These are phyloP conservation scores for Eclectus roratus DNA, from an alignment of 2,113 vertebrate species.

Conservation along the genomic window DNA sequence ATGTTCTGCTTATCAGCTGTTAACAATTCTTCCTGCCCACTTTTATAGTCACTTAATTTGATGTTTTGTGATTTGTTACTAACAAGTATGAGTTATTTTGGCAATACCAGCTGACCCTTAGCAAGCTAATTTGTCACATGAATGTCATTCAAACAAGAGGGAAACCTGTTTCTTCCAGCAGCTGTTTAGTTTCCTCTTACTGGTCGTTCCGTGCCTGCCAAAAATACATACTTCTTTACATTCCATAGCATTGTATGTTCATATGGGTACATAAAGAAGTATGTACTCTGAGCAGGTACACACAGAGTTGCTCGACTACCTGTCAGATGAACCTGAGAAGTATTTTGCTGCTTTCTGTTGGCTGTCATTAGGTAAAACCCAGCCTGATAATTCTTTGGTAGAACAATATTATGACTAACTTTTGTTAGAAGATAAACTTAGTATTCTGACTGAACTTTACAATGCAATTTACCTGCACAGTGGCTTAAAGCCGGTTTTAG, in stretches of 20 bases:
- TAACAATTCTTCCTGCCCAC: neutral
- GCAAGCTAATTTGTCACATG: slow-evolving; percentile 51
- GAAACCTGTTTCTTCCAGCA: slow-evolving; percentile 63
- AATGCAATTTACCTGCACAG: slow-evolving; percentile 66
- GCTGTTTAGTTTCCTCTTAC: slow-evolving; percentile 64
- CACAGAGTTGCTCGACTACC: slow-evolving; percentile 33
- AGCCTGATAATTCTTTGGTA: slow-evolving; percentile 11
- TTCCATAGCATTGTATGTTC: slow-evolving; percentile 99
- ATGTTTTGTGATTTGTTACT: slow-evolving; percentile 25
- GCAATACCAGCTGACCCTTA: slow-evolving; percentile 45
- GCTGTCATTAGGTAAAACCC: slow-evolving; percentile 6
- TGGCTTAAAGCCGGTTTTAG: slow-evolving; percentile 16
- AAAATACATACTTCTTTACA: slow-evolving; percentile 99
- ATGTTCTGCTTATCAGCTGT: neutral
- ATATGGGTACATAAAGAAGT: slow-evolving; percentile 99
- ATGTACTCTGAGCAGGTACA: slow-evolving; percentile 94
- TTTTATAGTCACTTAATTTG: neutral
- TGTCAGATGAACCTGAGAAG: slow-evolving; percentile 46
- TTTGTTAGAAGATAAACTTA: slow-evolving; percentile 11
- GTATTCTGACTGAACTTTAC: neutral
- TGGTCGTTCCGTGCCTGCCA: slow-evolving; percentile 84
- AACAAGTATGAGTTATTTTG: slow-evolving; percentile 43
- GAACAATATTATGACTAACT: neutral
- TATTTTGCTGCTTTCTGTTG: slow-evolving; percentile 17
- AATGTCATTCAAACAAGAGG: slow-evolving; percentile 61